Base-by-base conservation (phyloP, 2,888 invertebrate species). In the Cactoblastis cactorum region DNA sequence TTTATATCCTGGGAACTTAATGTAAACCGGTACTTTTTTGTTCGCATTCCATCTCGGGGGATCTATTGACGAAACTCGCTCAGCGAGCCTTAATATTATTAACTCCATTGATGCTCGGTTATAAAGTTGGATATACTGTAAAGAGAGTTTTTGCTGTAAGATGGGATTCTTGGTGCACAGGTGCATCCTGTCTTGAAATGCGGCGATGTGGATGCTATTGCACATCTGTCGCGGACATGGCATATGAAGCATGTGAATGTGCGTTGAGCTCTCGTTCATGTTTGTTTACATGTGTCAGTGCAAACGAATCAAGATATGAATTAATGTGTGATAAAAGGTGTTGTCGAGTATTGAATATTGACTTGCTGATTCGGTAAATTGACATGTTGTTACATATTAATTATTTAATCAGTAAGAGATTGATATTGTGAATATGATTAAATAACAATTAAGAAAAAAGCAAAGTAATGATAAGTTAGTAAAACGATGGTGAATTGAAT, bases 111-210 rank as follows among this genome's bases (percentile, higher is more conserved):
- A 49, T 15, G 34, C 33, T 41, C 9, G 37, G 37, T 17, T 48
- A 28, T 38, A 49, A 38, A 28, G 49, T 19, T 49, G 14, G 33
- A 41, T 38, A 49, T 49, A 14, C 14, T 28, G 28, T 28, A 28
- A 6, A 9, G 3, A 55, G 57, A 60, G 70, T 83, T 83, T 81
- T 84, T 80, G 77, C 79, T 67, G 68, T 59, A 71, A 69, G 69
- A 71, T 67, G 59, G 72, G 68, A 73, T 75, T 70, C 66, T 66
- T 62, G 54, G 67, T 58, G 68, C 79, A 82, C 87, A 89, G 88
- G 87, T 89, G 70, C 85, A 86, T 88, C 87, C 86, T 85, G 87
- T 71, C 66, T 57, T 64, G 61, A 65, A 72, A 66, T 41, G 39
- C 39, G n/a, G 67, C 66, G 70, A 75, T 74, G 75, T 69, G 69